These are phyloP conservation scores for Pseudolycoriella hygida DNA, from an alignment of 2,888 invertebrate species.

Conservation along the genomic window DNA sequence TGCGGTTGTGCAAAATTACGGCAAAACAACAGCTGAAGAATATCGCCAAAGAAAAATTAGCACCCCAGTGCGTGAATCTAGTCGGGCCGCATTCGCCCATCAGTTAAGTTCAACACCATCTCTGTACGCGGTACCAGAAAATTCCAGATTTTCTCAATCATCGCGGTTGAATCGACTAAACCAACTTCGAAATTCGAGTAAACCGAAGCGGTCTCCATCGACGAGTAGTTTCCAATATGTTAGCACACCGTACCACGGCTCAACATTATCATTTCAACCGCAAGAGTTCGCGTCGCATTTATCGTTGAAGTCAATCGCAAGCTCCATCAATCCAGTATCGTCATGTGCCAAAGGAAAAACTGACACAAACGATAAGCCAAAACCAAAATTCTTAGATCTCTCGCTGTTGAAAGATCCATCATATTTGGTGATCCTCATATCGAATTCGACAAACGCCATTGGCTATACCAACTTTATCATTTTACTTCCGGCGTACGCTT, in stretches of 20 bases:
- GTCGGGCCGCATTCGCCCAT: slow-evolving; percentile 28
- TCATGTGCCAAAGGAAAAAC: slow-evolving; percentile 15
- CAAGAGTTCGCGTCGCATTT: slow-evolving; percentile 63
- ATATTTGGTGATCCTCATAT: slow-evolving; percentile 64
- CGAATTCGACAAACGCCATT: slow-evolving; percentile 71
- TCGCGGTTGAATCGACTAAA: slow-evolving; percentile 7
- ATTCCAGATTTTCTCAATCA: slow-evolving; percentile 25
- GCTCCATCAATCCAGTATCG: slow-evolving; percentile 32
- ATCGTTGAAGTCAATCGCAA: slow-evolving; percentile 49
- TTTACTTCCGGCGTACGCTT: slow-evolving; percentile 59
- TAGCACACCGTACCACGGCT: slow-evolving; percentile 72
- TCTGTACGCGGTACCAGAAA: slow-evolving; percentile 51
- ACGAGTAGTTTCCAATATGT: slow-evolving; percentile 71
- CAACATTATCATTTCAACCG: slow-evolving; percentile 60
- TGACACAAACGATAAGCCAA: slow-evolving; percentile 20
- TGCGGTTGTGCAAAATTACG: slow-evolving; percentile 41
- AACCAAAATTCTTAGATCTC: slow-evolving; percentile 54
- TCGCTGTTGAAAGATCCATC: slow-evolving; percentile 58
- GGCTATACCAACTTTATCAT: slow-evolving; percentile 78
- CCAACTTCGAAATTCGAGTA: slow-evolving; percentile 23
- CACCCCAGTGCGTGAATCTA: slow-evolving; percentile 34
- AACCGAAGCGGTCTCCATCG: slow-evolving; percentile 52
- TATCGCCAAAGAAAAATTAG: slow-evolving; percentile 40
- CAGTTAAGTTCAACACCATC: slow-evolving; percentile 48
- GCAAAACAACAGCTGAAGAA: slow-evolving; percentile 24